Evolutionary conservation across 1,140 invertebrate genomes (phyloP), one percentile per base, ranked within the genome.

Genomic region (Meloidogyne hapla): DNA sequence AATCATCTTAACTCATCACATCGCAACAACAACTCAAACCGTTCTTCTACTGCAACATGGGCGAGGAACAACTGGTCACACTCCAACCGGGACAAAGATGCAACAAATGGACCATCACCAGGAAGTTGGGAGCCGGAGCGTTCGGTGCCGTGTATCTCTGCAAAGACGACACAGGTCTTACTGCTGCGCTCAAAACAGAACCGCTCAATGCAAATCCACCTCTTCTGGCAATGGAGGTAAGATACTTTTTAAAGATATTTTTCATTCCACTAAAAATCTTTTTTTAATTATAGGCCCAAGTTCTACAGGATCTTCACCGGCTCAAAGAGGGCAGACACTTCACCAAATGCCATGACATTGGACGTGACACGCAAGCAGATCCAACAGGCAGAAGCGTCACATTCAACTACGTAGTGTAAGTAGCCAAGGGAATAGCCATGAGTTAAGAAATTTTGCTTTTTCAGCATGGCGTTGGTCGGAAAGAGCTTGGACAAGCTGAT

Each of bases 121-220:
- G 66, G 48, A 74, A 74, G 48, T n/a, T 74, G 26, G 71, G 71
- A 18, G 71, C 40, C 15, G 71, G 71, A 0, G 71, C 71, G 40
- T 74, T 74, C 10, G 71, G 71, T 1, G 48, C 40, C 26, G 71
- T 74, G 63, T 74, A 66, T 18, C 38, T 66, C 2, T 66, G 64
- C 64, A 12, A 12, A 5, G 12, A 66, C n/a, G 12, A 18, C 15
- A 13, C n/a, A n/a, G n/a, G n/a, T n/a, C 26, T 26, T 2, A 66
- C 64, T 4, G 71, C 71, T 33, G 66, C 66, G 12, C 66, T 68
- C 33, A 68, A 68, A 23, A 68, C 23, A 10, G 21, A 68, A 10
- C 66, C 66, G 23, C 9, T 68, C 6, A 26, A 26, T 15, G 5
- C 61, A 18, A 62, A 13, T n/a, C 45, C n/a, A n/a, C 18, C 9